phyloP scores from a whole-genome alignment of 2,888 invertebrate species.

The Lasioglossum morio region DNA sequence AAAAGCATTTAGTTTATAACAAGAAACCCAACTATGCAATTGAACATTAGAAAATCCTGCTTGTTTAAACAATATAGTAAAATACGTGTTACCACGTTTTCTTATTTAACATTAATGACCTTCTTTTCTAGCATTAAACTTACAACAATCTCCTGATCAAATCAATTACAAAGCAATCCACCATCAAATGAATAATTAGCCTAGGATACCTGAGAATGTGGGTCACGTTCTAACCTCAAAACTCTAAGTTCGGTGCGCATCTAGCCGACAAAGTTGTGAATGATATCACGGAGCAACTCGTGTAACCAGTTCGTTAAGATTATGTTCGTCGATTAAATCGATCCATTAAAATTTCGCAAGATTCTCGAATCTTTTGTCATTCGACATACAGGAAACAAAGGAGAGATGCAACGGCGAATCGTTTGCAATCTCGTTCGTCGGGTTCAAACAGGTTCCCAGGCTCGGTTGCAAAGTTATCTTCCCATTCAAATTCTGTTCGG shows the following conservation, averaged over 20 bases:
- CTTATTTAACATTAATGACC: background rate
- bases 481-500: constrained; percentile 22
- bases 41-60: background rate
- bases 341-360: background rate
- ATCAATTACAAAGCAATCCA: background rate
- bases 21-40: background rate
- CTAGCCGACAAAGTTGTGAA: background rate
- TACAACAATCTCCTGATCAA: background rate
- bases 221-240: background rate
- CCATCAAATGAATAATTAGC: background rate
- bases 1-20: background rate
- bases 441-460: constrained; percentile 16
- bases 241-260: background rate
- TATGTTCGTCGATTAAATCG: background rate
- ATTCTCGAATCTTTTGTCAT: background rate
- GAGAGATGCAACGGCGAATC: background rate
- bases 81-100: background rate
- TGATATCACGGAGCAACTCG: background rate
- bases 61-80: background rate
- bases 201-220: background rate
- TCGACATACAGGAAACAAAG: background rate
- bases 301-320: background rate
- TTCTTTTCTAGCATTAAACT: background rate
- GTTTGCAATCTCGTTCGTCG: background rate
- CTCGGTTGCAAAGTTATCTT: constrained; percentile 24